Base-by-base conservation (phyloP, 2,888 invertebrate species). In the Calameuta filiformis region DNA sequence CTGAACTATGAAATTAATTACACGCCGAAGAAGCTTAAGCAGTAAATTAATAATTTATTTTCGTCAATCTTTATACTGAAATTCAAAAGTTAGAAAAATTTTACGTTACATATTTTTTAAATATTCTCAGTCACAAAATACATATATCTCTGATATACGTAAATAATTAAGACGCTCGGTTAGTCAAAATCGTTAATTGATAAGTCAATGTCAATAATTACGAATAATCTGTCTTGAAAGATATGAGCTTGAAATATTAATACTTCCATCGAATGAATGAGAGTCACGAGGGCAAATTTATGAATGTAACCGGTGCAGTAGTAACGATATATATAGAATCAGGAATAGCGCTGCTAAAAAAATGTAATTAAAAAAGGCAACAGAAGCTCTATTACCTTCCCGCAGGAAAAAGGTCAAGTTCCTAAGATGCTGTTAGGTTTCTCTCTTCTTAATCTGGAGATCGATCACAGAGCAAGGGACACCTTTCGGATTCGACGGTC, bases 401-500 rank as follows among this genome's bases (percentile, higher is more conserved):
- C 71, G 12, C 11, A 56, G 40, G 40, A 56, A 56, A 56, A 56
- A 56, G 40, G 40, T 56, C 23, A 56, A 56, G 40, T 56, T 56
- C 40, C 40, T 23, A 56, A 6, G 40, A 6, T 56, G 40, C 40
- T 56, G 23, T 56, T 31, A 30, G 31, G 31, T 71, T 71, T 71
- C 71, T 35, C 31, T 69, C 35, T 75, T 73, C 74, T 75, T 71
- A 73, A 30, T 73, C 31, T 35, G 73, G 35, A 68, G 31, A 35
- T 78, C 76, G 35, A 68, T 76, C 73, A 68, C 68, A 23, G 78
- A 76, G 68, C 71, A 35, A n/a, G 34, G 68, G 73, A 82, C 83
- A 79, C 81, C 81, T 80, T 80, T 73, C 78, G 81, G 76, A 80
- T 79, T 80, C 79, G 78, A 79, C 77, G 83, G 80, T 79, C 84